Evolutionary conservation across 1,140 invertebrate species (phyloP).

Genomic region (Ostrea denselamellosa): DNA sequence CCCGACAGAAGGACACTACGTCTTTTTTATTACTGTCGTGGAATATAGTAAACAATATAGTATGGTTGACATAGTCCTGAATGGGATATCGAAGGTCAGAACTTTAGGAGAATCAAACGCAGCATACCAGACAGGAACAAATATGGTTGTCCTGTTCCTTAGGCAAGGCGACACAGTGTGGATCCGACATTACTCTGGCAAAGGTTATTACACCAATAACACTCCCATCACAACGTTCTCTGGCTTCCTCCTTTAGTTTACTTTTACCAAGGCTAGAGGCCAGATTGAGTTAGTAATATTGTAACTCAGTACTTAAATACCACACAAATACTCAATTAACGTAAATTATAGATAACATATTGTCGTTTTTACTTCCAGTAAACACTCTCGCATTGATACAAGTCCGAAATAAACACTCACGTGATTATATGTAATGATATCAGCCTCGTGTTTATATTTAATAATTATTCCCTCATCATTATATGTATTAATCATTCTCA

Average conservation of each 20-base stretch:
- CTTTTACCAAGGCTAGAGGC: too few species aligned
- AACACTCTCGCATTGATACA: too few species aligned
- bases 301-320: too few species aligned
- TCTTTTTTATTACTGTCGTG: background rate
- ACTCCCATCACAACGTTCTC: slow-evolving; percentile 9
- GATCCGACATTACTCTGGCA: background rate
- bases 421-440: too few species aligned
- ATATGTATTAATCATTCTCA: too few species aligned
- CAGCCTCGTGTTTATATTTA: too few species aligned
- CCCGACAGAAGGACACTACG: background rate
- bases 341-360: too few species aligned
- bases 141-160: background rate
- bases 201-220: background rate
- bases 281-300: too few species aligned
- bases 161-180: background rate
- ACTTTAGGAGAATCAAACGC: background rate
- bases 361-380: too few species aligned
- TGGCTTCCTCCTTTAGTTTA: background rate
- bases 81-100: background rate
- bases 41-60: background rate
- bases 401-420: too few species aligned
- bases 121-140: slow-evolving; percentile 1
- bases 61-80: background rate
- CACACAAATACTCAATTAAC: too few species aligned
- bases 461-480: too few species aligned